Evolutionary conservation across 1,140 invertebrate genomes (phyloP), one percentile per base, ranked within the genome.

Genomic region (Rhopalosiphum padi): DNA sequence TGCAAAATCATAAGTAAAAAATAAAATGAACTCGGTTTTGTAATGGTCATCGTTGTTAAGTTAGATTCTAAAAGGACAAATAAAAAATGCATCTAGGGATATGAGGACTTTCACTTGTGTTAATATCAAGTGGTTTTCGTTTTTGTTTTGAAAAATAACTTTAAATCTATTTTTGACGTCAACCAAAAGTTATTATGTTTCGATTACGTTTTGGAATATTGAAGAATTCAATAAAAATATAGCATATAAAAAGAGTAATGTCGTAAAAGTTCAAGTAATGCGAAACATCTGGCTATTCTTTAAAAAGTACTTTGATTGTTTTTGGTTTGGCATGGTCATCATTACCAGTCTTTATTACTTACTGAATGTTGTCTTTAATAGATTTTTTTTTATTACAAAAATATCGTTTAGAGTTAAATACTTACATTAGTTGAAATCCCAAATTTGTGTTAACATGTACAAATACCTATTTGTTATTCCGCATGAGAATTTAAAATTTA

Each of bases 221-320:
- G n/a, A 83, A 92, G 43, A 83, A 83, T 48, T n/a, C 77, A 92
- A 83, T 83, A 83, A 41, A 37, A 51, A 53, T 83, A 83, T 60
- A 55, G 43, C 30, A 35, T 77, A 46, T 60, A 91, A 48, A 89
- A 91, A 89, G 30, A 91, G 25, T 83, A 7, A 35, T 83, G 43
- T 48, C 9, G 35, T 25, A 82, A 91, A 91, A 91, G 68, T 91
- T 83, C n/a, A 48, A 18, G 55, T 91, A 91, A 91, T 82, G 60
- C 30, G 43, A 37, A n/a, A 82, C 90, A 91, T 43, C 30, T 82
- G 90, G 90, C 9, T 91, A 77, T 46, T 91, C 7, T 91, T 77
- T 91, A 77, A 68, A 68, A 60, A 90, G 25, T 90, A 60, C 11
- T 46, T 68, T 46, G 60, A 91, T 60, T 91, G 41, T 43, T 82